Conservation (phyloP, 2,113 vertebrate species). For the Dasyurus viverrinus region DNA sequence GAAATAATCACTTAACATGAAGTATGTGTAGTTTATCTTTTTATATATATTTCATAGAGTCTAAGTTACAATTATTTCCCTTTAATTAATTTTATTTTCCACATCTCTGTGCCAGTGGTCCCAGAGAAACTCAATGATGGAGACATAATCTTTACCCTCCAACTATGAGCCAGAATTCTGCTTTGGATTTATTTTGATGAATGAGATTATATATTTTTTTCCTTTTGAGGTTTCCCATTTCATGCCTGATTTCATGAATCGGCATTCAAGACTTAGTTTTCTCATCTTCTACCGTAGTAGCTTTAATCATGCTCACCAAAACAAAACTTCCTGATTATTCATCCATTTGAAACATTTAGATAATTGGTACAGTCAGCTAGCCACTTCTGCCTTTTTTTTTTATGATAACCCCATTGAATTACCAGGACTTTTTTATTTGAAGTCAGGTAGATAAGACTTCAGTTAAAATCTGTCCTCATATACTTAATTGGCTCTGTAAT, state of each 20-base stretch:
- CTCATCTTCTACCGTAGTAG: conserved; percentile 70
- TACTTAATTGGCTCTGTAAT: background rate
- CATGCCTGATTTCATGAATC: conserved; percentile 53
- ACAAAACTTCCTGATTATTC: conserved; percentile 51
- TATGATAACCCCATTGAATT: conserved; percentile 9
- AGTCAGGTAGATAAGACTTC: background rate
- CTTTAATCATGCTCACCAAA: conserved; percentile 67
- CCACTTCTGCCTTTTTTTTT: background rate
- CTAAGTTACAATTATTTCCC: conserved; percentile 33
- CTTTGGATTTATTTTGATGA: conserved; percentile 11
- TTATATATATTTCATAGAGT: conserved; percentile 33
- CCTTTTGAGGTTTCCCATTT: conserved; percentile 50
- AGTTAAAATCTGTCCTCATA: background rate
- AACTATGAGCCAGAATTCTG: background rate
- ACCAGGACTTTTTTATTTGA: too few species aligned
- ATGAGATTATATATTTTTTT: conserved; percentile 54
- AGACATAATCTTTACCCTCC: background rate
- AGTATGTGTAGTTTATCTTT: conserved; percentile 30
- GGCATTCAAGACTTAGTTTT: conserved; percentile 41
- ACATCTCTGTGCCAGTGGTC: background rate
- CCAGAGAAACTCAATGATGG: background rate
- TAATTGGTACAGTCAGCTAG: conserved; percentile 50
- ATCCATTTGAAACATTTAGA: conserved; percentile 57
- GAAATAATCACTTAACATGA: background rate
- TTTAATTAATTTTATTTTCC: conserved; percentile 50